phyloP scores from a whole-genome alignment of 2,113 vertebrate genomes.

The Spheniscus mendiculus region DNA sequence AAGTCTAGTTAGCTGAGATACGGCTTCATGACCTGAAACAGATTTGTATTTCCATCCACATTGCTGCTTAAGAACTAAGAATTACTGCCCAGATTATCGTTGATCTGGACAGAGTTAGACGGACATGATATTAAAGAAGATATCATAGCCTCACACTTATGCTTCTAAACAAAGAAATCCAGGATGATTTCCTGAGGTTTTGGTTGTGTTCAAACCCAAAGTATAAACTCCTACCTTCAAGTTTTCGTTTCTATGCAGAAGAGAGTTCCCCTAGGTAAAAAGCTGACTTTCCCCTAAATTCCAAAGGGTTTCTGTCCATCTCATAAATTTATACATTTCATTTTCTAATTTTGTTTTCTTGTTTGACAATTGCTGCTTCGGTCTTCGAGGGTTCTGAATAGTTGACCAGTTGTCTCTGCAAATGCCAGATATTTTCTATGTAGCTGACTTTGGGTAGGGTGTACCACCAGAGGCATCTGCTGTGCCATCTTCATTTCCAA shows the following conservation, averaged over 20 bases:
- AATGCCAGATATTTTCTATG: not conserved
- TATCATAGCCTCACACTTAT: rapidly evolving
- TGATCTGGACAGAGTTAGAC: not conserved
- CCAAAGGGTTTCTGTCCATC: not conserved
- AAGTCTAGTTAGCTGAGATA: not conserved
- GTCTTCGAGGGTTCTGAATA: not conserved
- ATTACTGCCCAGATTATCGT: not conserved
- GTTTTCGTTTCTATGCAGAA: not conserved
- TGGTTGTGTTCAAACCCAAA: not conserved
- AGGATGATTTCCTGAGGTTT: not conserved
- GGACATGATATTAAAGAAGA: not conserved
- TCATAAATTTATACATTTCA: not conserved
- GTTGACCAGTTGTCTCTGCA: not conserved
- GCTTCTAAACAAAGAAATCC: not conserved
- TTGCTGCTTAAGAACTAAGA: not conserved
- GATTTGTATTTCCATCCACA: not conserved
- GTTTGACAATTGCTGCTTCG: not conserved
- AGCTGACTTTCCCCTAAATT: not conserved
- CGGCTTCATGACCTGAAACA: not conserved
- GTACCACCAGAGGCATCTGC: not conserved
- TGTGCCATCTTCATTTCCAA: not conserved
- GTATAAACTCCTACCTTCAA: not conserved
- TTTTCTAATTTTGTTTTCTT: not conserved
- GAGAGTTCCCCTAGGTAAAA: not conserved
- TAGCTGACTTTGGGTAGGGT: not conserved